Evolutionary conservation across 2,797 vertebrate species (phyloP), one percentile per base, ranked within the genome.

Genomic region (Hydrocynus forskahlii): DNA sequence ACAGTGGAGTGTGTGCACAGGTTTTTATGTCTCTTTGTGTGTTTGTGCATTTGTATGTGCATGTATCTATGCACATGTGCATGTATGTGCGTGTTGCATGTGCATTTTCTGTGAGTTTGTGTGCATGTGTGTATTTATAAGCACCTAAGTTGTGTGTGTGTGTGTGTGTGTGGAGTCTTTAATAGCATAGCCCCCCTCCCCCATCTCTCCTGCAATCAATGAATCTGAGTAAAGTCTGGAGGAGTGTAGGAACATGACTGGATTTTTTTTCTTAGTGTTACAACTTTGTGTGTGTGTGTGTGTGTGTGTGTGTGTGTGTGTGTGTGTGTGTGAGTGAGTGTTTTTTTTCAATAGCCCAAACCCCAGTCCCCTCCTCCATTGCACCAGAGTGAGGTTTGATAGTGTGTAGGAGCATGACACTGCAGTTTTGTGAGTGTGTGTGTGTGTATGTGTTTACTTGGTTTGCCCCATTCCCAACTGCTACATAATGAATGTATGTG

Each of bases 371-470:
- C 57, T n/a, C 21, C 57, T 21, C 57, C n/a, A 12, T 68, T 68
- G 21, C n/a, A 50, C 68, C 40, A 48, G 19, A 45, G 40, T 48
- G 48, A n/a, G 14, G 19, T 45, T 23, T 70, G 48, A 10, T 16
- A 50, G 45, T 13, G 21, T 52, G 45, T 50, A 50, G 48, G 48
- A 72, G 45, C 23, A 54, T 54, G 48, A 52, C 13, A 14, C 2
- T 71, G 50, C 16, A 54, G 19, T 55, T 72, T 35, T 38, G 14
- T 63, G 2, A 13, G 21, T 29, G 25, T 29, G 60, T 82, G 62
- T 75, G 72, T 83, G 21, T 67, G 23, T 76, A 40, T 69, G 76
- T 68, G 43, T 35, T 81, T 77, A 81, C 86, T 77, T 86, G 85
- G 86, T 72, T 21, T 8, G 0, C 13, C 45, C 57, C 48, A 23